These are phyloP conservation scores for Schizopygopsis pylzovi DNA, from an alignment of 2,797 vertebrate genomes.

Conservation along the genomic window DNA sequence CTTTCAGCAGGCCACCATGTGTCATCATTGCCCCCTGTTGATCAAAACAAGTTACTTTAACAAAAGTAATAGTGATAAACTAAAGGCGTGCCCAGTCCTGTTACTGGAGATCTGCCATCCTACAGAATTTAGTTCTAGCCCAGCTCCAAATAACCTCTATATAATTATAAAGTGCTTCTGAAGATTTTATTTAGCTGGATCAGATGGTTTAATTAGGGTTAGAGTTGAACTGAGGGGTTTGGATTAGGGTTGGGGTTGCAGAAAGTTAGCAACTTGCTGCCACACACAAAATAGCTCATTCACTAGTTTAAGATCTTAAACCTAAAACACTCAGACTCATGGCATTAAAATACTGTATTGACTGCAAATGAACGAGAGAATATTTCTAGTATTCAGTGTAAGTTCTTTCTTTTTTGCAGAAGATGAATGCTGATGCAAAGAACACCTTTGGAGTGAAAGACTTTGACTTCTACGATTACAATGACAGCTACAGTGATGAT, in stretches of 20 bases:
- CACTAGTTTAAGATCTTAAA: neutral
- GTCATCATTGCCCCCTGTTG: neutral
- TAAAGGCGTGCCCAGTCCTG: neutral
- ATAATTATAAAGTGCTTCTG: too few species aligned
- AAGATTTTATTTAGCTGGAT: too few species aligned
- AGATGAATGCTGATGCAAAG: neutral
- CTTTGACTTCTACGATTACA: accelerated
- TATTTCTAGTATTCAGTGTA: neutral
- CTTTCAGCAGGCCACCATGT: neutral
- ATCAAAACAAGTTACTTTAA: neutral
- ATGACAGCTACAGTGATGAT: neutral
- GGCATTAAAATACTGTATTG: neutral
- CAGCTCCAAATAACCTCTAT: too few species aligned
- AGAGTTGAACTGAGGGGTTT: neutral
- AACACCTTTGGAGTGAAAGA: accelerated
- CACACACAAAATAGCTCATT: neutral
- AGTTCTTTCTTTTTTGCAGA: conserved; percentile 17
- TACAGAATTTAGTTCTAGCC: neutral
- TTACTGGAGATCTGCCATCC: neutral
- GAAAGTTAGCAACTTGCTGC: neutral
- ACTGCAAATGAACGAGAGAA: neutral
- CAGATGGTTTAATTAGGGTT: too few species aligned
- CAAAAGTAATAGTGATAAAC: neutral
- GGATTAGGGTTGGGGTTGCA: neutral
- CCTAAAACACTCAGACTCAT: neutral